A percentile compares a stretch with the other conserved stretches of the same genome.
Conservation (phyloP, 2,888 invertebrate genomes). For the Oscheius myriophilus region DNA sequence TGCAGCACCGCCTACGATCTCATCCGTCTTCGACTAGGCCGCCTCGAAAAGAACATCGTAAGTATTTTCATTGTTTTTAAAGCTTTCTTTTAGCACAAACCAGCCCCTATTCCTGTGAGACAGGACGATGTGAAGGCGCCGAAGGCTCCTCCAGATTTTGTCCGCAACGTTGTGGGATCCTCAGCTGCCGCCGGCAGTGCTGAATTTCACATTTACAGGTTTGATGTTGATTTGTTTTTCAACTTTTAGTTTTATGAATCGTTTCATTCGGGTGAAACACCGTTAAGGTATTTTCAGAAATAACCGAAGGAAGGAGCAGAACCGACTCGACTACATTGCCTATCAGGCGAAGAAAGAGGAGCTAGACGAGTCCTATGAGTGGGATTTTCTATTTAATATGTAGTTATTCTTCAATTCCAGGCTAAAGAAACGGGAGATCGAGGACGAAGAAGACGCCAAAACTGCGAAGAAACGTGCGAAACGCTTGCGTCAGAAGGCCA, state of each 20-base stretch:
- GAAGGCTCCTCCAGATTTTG: constrained; percentile 89
- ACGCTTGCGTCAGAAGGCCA: constrained; percentile 73
- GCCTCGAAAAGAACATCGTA: constrained; percentile 66
- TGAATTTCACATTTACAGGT: constrained; percentile 99
- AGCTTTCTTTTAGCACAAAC: constrained; percentile 81
- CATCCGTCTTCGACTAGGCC: constrained; percentile 61
- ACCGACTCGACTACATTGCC: constrained; percentile 90
- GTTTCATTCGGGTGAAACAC: no score
- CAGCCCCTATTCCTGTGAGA: constrained; percentile 87
- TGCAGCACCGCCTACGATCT: constrained; percentile 66
- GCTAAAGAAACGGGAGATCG: constrained; percentile 75
- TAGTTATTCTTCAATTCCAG: constrained; percentile 35
- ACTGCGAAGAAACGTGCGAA: constrained; percentile 87
- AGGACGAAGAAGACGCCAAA: constrained; percentile 57
- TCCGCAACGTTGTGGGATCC: constrained; percentile 99
- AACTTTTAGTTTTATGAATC: no score
- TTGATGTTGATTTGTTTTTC: not conserved
- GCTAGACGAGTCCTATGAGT: constrained; percentile 84
- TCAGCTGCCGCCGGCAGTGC: constrained; percentile 99
- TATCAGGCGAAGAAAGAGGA: constrained; percentile 87
- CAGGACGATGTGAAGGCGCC: constrained; percentile 78
- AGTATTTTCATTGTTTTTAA: constrained; percentile 29
- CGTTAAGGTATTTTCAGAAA: constrained; percentile 80
- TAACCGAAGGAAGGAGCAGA: constrained; percentile 91
- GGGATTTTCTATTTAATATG: no score